These are phyloP conservation scores for Tetropium fuscum DNA, from an alignment of 2,888 invertebrate species.

Conservation along the genomic window DNA sequence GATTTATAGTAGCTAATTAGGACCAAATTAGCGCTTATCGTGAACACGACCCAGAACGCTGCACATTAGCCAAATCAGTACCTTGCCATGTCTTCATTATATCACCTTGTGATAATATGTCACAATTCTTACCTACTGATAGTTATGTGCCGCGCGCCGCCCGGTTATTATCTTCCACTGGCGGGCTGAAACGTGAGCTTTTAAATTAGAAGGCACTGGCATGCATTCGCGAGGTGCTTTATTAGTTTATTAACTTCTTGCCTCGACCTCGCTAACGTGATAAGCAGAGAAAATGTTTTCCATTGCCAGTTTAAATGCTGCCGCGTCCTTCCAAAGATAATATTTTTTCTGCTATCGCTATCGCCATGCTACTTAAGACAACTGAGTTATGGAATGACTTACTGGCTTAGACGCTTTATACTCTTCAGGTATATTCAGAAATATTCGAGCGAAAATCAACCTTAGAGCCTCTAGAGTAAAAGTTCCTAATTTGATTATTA, in stretches of 20 bases:
- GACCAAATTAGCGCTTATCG: slow-evolving; percentile 2
- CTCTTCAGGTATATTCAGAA: no score
- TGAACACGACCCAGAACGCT: not conserved
- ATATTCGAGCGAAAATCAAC: no score
- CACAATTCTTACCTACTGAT: not conserved
- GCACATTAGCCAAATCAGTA: slow-evolving; percentile 10
- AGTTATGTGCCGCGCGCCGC: not conserved
- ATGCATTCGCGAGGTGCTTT: slow-evolving; percentile 9
- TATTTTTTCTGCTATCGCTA: no score
- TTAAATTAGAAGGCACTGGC: slow-evolving; percentile 11
- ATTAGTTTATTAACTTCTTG: slow-evolving; percentile 17
- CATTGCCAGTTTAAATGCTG: not conserved
- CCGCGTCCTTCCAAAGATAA: not conserved
- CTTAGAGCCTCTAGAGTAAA: no score
- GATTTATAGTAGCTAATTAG: not conserved
- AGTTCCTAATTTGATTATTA: no score
- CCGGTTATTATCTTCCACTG: not conserved
- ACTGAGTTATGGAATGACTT: no score
- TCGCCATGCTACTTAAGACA: no score
- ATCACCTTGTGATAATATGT: slow-evolving; percentile 11
- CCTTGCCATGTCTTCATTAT: slow-evolving; percentile 19
- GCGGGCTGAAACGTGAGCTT: not conserved
- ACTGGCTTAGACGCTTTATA: no score
- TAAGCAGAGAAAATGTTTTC: not conserved
- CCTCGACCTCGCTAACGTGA: not conserved